phyloP scores from a whole-genome alignment of 2,888 invertebrate genomes.

The Linnaemya vulpina region DNA sequence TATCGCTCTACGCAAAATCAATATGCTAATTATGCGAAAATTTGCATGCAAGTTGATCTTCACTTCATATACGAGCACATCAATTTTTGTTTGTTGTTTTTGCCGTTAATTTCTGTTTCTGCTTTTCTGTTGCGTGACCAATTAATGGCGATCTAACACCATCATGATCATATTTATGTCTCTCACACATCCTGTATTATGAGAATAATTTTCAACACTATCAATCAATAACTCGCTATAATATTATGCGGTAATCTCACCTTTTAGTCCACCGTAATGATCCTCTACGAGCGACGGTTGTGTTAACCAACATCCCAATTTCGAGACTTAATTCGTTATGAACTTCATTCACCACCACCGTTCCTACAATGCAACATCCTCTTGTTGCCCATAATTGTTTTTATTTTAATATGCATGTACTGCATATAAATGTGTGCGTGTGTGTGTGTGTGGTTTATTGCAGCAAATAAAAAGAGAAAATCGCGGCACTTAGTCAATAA shows the following conservation, averaged over 20 bases:
- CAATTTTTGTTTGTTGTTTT: conserved; percentile 6
- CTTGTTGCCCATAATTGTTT: conserved; percentile 26
- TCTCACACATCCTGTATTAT: conserved; percentile 64
- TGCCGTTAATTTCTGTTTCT: neutral
- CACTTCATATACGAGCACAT: conserved; percentile 45
- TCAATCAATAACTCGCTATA: conserved; percentile 71
- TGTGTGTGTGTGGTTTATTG: conserved; percentile 52
- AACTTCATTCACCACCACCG: conserved; percentile 43
- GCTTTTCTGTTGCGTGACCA: conserved; percentile 36
- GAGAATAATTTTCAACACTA: conserved; percentile 72
- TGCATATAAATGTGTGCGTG: neutral
- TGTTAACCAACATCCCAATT: conserved; percentile 57
- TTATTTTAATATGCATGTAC: conserved; percentile 33
- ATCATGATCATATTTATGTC: conserved; percentile 36
- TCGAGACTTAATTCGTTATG: conserved; percentile 57
- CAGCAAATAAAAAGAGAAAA: conserved; percentile 41
- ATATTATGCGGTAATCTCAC: conserved; percentile 54
- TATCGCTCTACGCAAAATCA: neutral
- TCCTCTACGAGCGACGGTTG: conserved; percentile 35
- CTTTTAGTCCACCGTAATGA: conserved; percentile 54
- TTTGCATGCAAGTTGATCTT: conserved; percentile 73
- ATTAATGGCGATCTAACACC: conserved; percentile 58
- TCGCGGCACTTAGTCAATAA: conserved; percentile 54
- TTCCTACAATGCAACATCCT: conserved; percentile 28
- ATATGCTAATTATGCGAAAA: conserved; percentile 75